Evolutionary conservation across 2,888 invertebrate genomes (phyloP), one percentile per base, ranked within the genome.

Genomic region (Ichneumoninae sp.): DNA sequence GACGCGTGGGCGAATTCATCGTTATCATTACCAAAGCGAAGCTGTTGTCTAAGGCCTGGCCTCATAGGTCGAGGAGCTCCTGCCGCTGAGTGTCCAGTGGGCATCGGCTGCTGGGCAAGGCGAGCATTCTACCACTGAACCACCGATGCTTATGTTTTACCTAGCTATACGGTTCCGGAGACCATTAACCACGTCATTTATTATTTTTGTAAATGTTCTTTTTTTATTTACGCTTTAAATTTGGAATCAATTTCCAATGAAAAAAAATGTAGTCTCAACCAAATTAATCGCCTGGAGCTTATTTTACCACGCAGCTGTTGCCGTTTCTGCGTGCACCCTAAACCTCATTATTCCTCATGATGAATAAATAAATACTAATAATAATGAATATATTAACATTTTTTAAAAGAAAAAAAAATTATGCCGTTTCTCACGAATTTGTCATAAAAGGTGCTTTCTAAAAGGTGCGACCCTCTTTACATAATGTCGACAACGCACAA

Each of bases 111-210:
- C n/a, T n/a, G n/a, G n/a, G n/a, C n/a, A n/a, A n/a, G 19, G 92
- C 93, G 92, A 93, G 92, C 92, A 92, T 93, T 93, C 93, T 93
- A 92, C 92, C 92, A 92, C 91, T 92, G 90, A 92, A 93, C 91
- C 91, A 92, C 90, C 91, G 92, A 92, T 92, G 91, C 91, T 88
- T 19, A 0, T n/a, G 13, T n/a, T 1, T 13, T 22, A 0, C 16
- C 22, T 1, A 1, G 0, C 3, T 47, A 16, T 47, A 47, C 44
- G 16, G 5, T 10, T 10, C 10, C 10, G 40, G 0, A 40, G 1
- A 10, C 2, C 0, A 40, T 40, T 10, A 3, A 47, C 13, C 16
- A 47, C 13, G 16, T 47, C 13, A 47, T 16, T 16, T 47, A 4
- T 47, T 47, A 47, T 47, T 16, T 16, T 16, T 47, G 16, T 3